phyloP scores from a whole-genome alignment of 2,113 vertebrate species.

The Dasyornis broadbenti region DNA sequence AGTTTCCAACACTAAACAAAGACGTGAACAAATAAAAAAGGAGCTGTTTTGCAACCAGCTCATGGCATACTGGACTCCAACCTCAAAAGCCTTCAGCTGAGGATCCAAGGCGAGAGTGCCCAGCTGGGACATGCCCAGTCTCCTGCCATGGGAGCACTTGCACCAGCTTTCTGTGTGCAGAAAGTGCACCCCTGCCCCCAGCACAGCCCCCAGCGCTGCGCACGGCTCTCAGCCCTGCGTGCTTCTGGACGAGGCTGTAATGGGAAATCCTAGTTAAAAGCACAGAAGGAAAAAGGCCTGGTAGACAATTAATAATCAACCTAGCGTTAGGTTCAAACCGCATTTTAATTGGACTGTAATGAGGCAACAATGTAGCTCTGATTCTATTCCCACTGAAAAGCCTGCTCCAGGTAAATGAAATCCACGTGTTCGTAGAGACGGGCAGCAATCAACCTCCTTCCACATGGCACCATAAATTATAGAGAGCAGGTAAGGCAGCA shows the following conservation, averaged over 20 bases:
- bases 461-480: conserved; percentile 58
- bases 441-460: conserved; percentile 34
- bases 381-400: not conserved
- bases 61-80: fast-evolving
- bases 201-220: fast-evolving
- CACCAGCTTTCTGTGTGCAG: fast-evolving
- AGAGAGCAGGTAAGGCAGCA: conserved; percentile 52
- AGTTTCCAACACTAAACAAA: not conserved
- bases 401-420: conserved; percentile 11
- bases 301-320: conserved; percentile 14
- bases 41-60: not conserved
- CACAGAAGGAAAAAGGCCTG: conserved; percentile 32
- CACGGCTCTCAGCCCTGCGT: not conserved
- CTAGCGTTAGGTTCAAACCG: not conserved
- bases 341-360: conserved; percentile 12
- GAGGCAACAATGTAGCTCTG: not conserved
- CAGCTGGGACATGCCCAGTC: not conserved
- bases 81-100: not conserved
- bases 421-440: not conserved
- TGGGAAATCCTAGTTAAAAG: not conserved
- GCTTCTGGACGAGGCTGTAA: not conserved
- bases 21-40: not conserved
- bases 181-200: not conserved
- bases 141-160: fast-evolving
- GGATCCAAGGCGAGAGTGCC: not conserved